phyloP scores from a whole-genome alignment of 92 coral and sea anemone species.

The Pocillopora grandis region DNA sequence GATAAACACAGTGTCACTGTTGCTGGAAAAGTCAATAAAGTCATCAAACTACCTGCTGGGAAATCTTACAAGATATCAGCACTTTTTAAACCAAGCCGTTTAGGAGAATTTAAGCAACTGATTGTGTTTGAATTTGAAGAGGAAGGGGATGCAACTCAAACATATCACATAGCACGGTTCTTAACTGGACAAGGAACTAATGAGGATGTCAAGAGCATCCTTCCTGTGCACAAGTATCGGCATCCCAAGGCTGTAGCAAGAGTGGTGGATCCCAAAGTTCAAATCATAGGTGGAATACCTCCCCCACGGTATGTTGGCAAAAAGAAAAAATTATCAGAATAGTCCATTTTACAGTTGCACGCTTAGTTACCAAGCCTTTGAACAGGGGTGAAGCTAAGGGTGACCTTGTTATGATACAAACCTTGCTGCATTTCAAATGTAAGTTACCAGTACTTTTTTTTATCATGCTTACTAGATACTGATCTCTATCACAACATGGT shows the following conservation, averaged over 20 bases:
- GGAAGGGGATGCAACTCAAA: conserved; percentile 29
- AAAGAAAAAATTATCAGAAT: too few relatives aligned
- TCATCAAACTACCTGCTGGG: conserved; percentile 43
- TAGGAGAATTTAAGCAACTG: conserved; percentile 63
- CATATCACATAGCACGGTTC: conserved; percentile 75
- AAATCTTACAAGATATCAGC: conserved; percentile 60
- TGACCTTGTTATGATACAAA: too few relatives aligned
- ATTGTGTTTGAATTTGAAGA: conserved; percentile 76
- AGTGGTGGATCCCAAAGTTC: conserved; percentile 75
- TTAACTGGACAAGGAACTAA: conserved; percentile 68
- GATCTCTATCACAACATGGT: too few relatives aligned
- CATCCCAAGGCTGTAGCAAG: conserved; percentile 76
- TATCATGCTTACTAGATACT: too few relatives aligned
- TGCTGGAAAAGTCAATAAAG: conserved; percentile 32
- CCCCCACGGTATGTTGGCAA: conserved; percentile 61
- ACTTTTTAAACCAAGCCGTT: conserved; percentile 59
- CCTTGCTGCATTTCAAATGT: too few relatives aligned
- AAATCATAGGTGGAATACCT: conserved; percentile 66
- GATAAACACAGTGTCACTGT: conserved; percentile 61
- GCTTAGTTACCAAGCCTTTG: too few relatives aligned
- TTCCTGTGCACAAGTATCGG: conserved; percentile 64
- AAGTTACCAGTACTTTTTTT: too few relatives aligned
- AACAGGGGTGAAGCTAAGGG: too few relatives aligned
- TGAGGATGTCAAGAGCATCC: conserved; percentile 61
- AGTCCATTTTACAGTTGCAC: too few relatives aligned